Evolutionary conservation across 2,888 invertebrate species (phyloP).

Genomic region (Proisotoma minuta): DNA sequence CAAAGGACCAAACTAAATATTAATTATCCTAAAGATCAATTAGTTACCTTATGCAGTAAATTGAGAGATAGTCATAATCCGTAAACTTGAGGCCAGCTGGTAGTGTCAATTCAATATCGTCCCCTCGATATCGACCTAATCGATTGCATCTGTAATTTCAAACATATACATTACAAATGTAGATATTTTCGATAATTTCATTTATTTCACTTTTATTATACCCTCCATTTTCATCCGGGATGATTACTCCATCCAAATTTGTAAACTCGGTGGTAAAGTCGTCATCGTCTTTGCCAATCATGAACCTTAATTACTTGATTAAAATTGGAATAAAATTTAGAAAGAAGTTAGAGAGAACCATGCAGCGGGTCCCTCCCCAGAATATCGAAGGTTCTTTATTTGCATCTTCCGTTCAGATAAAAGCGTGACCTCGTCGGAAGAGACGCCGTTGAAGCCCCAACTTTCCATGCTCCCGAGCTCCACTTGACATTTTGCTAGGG

Average conservation of each 20-base stretch:
- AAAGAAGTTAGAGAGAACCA: neutral
- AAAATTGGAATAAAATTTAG: neutral
- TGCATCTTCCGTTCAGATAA: slow-evolving; percentile 39
- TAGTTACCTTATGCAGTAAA: slow-evolving; percentile 91
- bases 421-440: slow-evolving; percentile 33
- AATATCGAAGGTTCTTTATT: slow-evolving; percentile 36
- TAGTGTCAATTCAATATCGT: slow-evolving; percentile 82
- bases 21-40: no score
- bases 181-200: neutral
- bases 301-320: slow-evolving; percentile 25
- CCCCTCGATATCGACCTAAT: slow-evolving; percentile 78
- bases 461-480: slow-evolving; percentile 23
- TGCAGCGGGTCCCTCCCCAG: slow-evolving; percentile 23
- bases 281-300: slow-evolving; percentile 38
- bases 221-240: slow-evolving; percentile 44
- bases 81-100: slow-evolving; percentile 78
- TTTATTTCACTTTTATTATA: slow-evolving; percentile 4
- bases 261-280: slow-evolving; percentile 32
- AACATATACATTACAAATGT: neutral
- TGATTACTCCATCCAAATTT: slow-evolving; percentile 32
- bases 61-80: slow-evolving; percentile 84
- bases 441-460: slow-evolving; percentile 34
- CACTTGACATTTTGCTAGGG: no score
- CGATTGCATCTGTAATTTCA: slow-evolving; percentile 61
- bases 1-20: no score